Evolutionary conservation across 2,888 invertebrate genomes (phyloP), one percentile per base, ranked within the genome.

Genomic region (Noctua fimbriata): DNA sequence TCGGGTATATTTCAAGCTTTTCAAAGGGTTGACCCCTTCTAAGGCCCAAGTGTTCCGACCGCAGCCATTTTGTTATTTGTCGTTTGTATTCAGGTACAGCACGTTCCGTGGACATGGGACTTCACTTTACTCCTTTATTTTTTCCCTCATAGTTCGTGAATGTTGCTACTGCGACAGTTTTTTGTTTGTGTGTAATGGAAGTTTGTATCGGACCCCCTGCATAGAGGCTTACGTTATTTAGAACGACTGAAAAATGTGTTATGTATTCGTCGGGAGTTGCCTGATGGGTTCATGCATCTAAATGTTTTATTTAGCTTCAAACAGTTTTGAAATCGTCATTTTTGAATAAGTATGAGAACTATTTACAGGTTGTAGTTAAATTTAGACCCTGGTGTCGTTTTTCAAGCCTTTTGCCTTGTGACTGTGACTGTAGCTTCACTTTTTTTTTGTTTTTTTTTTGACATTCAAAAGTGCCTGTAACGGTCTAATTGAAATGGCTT

Each of bases 81-180:
- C 93, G 92, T 95, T 95, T 94, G 93, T 95, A 95, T 95, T 94
- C 95, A 91, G 91, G 85, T 90, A 90, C 90, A 91, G 88, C 91
- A 91, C 92, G 93, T 91, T 90, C 88, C 89, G 88, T 84, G 92
- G 93, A 94, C 93, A 94, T 81, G 92, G 91, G 91, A 92, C 91
- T 93, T 91, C 91, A 93, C 93, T 93, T 92, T 90, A 87, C 90
- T 90, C 88, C 88, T 91, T 92, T 88, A 86, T 85, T 84, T 83
- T 89, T 88, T 79, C 73, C 81, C 76, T 85, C 87, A 84, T 86
- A 89, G 87, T 88, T 89, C 80, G 80, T 85, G 73, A 83, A 85
- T 85, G 77, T 90, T 90, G 85, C 82, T 80, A 80, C 78, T 78
- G 84, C 73, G 82, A 82, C 84, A 78, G 81, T 85, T 87, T 83